Evolutionary conservation across 1,140 invertebrate genomes (phyloP), one percentile per base, ranked within the genome.

Genomic region (Trinorchestia longiramus): DNA sequence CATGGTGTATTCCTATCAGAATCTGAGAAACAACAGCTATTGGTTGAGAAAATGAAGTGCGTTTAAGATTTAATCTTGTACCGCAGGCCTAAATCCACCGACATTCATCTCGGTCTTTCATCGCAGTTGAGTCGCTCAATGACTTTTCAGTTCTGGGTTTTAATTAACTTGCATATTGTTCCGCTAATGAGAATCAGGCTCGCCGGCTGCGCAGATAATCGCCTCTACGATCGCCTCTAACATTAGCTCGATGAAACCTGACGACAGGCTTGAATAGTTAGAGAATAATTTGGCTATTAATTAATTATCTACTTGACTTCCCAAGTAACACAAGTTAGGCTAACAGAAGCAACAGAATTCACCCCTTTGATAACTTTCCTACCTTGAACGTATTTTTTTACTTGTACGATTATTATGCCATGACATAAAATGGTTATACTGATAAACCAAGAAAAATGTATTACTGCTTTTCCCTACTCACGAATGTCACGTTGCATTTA

Each of bases 121-220:
- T 94, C 92, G 3, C 36, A 43, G 43, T 40, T 47, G 92, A 94
- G 92, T n/a, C 43, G 44, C 92, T 94, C 44, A 45, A 94, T 47
- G 43, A 94, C 92, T 94, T 94, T 94, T 94, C 44, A n/a, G 88
- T 42, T 94, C 44, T 45, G 43, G 92, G 4, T 45, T 94, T 94
- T 94, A 94, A 94, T 94, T 94, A 94, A 47, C 44, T 44, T 44
- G 40, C 92, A 94, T 94, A 94, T 94, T 94, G 92, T 94, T 11
- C 41, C 41, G 43, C 36, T 45, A 45, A 94, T 94, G 92, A 94
- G 44, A 94, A 40, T 47, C 43, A 0, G 23, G 43, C 43, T 43
- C 43, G 40, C 92, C 43, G 40, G 40, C 44, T 45, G 92, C 15
- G 43, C 43, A 0, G 92, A 45, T 94, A 47, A 94, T 94, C 92